Percentiles rank a stretch among this genome's conserved stretches.
Evolutionary conservation across 2,113 vertebrate genomes (phyloP).

Genomic region (Lichenostomus cassidix): DNA sequence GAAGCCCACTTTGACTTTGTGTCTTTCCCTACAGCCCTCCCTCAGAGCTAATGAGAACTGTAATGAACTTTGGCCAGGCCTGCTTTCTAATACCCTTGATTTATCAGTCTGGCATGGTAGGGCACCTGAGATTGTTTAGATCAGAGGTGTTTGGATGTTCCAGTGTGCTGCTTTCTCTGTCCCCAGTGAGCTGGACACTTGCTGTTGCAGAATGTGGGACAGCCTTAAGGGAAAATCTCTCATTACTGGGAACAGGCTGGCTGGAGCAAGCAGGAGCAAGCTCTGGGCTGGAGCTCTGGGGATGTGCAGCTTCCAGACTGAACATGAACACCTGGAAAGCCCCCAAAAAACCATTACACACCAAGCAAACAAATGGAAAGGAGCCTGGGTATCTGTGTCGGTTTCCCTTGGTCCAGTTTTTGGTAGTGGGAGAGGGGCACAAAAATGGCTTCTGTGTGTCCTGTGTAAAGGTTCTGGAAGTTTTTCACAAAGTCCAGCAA

Average conservation of each 20-base stretch:
- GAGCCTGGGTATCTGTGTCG: neutral
- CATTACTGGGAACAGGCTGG: neutral
- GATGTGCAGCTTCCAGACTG: neutral
- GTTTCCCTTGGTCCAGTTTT: too few relatives aligned
- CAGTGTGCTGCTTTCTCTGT: neutral
- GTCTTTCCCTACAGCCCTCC: neutral
- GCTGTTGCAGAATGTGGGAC: neutral
- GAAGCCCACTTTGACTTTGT: neutral
- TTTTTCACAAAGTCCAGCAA: too few relatives aligned
- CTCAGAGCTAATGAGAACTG: neutral
- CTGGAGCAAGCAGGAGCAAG: neutral
- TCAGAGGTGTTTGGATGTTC: neutral
- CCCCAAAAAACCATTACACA: neutral
- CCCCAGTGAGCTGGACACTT: neutral
- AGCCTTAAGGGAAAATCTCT: neutral
- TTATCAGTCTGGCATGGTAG: neutral
- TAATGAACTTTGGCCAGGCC: neutral
- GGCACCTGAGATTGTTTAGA: neutral
- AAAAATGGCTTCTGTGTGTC: too few relatives aligned
- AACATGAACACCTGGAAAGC: neutral
- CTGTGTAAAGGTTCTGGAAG: too few relatives aligned
- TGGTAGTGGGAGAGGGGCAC: too few relatives aligned
- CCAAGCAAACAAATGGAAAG: neutral
- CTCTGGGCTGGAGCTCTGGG: neutral
- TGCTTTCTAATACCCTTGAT: neutral